These are phyloP conservation scores for Drosophila cognata DNA, from an alignment of 2,888 invertebrate genomes.

Conservation along the genomic window DNA sequence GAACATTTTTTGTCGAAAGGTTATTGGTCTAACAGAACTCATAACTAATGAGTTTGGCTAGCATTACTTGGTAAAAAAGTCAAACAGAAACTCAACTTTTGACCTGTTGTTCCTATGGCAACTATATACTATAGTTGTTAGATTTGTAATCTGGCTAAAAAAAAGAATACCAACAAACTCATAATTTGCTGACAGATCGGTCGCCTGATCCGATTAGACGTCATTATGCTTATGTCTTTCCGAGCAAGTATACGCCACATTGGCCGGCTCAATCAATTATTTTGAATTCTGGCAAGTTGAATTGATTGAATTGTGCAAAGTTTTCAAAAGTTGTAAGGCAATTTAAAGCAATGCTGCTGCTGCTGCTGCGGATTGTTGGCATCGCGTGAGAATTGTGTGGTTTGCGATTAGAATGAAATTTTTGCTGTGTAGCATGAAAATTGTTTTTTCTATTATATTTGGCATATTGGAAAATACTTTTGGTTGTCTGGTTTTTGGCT, in stretches of 20 bases:
- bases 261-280: conserved; percentile 13
- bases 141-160: not conserved
- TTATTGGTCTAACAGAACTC: not conserved
- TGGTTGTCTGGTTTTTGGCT: conserved; percentile 20
- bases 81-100: not conserved
- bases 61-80: not conserved
- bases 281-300: conserved; percentile 34
- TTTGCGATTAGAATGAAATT: conserved; percentile 50
- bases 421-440: conserved; percentile 36
- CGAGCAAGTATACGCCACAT: conserved; percentile 59
- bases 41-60: not conserved
- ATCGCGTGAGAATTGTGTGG: conserved; percentile 56
- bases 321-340: conserved; percentile 75
- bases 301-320: conserved; percentile 79
- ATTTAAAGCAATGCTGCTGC: conserved; percentile 67
- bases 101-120: not conserved
- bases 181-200: not conserved
- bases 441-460: conserved; percentile 8
- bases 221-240: conserved; percentile 10
- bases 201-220: not conserved
- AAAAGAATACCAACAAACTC: not conserved
- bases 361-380: conserved; percentile 50
- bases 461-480: conserved; percentile 61
- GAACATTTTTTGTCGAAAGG: not conserved
- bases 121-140: not conserved